phyloP scores from a whole-genome alignment of 53 echinoderm and acorn worm species.

The Zoroaster sp. region DNA sequence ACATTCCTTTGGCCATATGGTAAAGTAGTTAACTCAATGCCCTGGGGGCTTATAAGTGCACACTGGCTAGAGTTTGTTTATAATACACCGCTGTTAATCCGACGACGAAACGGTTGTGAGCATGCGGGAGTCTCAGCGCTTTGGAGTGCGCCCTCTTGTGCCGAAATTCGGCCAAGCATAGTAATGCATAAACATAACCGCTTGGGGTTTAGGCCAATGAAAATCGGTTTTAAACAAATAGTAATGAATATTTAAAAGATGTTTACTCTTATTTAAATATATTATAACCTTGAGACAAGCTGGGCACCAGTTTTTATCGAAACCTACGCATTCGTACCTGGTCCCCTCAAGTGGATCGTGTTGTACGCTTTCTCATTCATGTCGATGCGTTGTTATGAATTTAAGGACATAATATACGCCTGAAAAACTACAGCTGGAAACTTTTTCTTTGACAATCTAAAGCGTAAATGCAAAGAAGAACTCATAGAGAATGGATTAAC shows the following conservation, averaged over 20 bases:
- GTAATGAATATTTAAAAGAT: not conserved
- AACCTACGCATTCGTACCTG: not conserved
- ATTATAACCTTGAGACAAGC: not conserved
- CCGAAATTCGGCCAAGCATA: not conserved
- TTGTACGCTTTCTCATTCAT: not conserved
- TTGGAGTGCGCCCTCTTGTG: not conserved
- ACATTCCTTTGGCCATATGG: too few species aligned
- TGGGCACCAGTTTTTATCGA: not conserved
- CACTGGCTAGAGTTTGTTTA: too few species aligned
- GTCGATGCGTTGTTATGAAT: not conserved
- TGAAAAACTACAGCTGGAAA: not conserved
- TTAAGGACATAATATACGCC: not conserved
- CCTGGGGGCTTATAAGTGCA: too few species aligned
- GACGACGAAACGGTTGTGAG: not conserved
- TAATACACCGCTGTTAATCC: not conserved
- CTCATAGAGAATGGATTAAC: not conserved
- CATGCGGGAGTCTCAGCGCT: not conserved
- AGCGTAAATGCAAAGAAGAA: not conserved
- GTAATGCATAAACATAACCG: not conserved
- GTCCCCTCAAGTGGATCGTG: not conserved
- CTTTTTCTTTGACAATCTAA: not conserved
- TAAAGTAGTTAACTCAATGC: too few species aligned
- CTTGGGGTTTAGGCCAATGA: not conserved
- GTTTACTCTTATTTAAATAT: not conserved
- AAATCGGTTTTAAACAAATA: not conserved